phyloP scores from a whole-genome alignment of 1,140 invertebrate species.

The Drosophila asahinai region DNA sequence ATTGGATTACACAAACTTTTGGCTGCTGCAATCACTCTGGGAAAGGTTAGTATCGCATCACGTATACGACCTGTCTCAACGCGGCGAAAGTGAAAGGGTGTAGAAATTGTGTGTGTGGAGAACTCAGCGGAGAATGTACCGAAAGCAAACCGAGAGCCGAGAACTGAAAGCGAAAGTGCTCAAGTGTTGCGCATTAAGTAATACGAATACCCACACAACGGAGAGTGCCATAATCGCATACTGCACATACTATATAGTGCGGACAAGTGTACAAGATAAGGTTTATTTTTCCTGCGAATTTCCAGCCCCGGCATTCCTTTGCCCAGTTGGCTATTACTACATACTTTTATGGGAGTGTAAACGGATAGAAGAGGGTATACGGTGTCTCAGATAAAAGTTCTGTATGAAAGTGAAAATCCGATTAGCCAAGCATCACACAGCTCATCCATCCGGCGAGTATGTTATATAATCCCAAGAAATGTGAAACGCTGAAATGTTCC shows the following conservation, averaged over 20 bases:
- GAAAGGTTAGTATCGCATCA: slow-evolving; percentile 75
- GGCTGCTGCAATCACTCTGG: slow-evolving; percentile 72
- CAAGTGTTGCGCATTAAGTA: slow-evolving; percentile 55
- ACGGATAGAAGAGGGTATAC: background rate
- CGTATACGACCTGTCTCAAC: slow-evolving; percentile 64
- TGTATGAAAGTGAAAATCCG: slow-evolving; percentile 20
- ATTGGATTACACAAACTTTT: slow-evolving; percentile 80
- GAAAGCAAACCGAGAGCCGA: slow-evolving; percentile 29
- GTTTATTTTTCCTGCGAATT: slow-evolving; percentile 57
- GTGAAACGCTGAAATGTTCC: background rate
- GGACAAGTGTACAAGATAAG: slow-evolving; percentile 55
- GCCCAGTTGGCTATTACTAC: slow-evolving; percentile 30
- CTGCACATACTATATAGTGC: slow-evolving; percentile 41
- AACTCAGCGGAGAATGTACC: slow-evolving; percentile 7
- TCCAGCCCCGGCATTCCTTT: slow-evolving; percentile 43
- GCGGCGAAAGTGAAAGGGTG: slow-evolving; percentile 37
- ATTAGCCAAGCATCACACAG: slow-evolving; percentile 28
- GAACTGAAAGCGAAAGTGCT: slow-evolving; percentile 74
- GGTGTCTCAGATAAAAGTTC: slow-evolving; percentile 19
- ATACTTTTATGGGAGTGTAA: slow-evolving; percentile 12
- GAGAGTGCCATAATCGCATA: slow-evolving; percentile 32
- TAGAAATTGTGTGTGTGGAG: slow-evolving; percentile 30
- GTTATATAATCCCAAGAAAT: slow-evolving; percentile 40
- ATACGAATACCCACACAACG: slow-evolving; percentile 28
- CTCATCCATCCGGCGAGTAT: slow-evolving; percentile 4